Evolutionary conservation across 2,113 vertebrate genomes (phyloP).

Genomic region (Accipiter virgatus): DNA sequence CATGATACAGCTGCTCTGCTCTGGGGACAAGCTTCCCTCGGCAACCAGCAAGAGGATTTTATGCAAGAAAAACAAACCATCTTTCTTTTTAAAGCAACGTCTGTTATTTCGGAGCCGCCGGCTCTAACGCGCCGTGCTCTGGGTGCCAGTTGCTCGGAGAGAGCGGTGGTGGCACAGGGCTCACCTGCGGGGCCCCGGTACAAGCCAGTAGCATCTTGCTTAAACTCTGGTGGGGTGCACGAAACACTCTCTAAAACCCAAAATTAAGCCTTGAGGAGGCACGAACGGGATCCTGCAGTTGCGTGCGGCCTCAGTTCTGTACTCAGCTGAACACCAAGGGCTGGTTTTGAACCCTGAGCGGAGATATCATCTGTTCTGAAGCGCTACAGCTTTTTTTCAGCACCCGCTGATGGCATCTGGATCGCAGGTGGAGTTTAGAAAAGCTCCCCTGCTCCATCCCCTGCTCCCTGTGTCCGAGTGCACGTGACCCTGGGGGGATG

Average conservation of each 20-base stretch:
- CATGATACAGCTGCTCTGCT: neutral
- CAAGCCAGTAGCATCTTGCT: neutral
- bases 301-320: neutral
- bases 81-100: neutral
- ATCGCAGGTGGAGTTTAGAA: neutral
- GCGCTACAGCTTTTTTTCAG: neutral
- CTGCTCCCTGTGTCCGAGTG: neutral
- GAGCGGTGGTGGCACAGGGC: accelerated
- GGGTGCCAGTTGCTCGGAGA: neutral
- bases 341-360: neutral
- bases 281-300: accelerated
- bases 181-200: neutral
- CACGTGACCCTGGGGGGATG: accelerated
- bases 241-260: neutral
- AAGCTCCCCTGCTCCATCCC: neutral
- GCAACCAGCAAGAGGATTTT: neutral
- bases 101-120: neutral
- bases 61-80: neutral
- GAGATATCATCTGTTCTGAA: neutral
- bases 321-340: neutral
- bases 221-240: neutral
- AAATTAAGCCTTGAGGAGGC: neutral
- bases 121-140: accelerated
- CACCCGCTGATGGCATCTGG: neutral
- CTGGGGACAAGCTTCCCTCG: neutral